Conservation (phyloP, 2,113 vertebrate species). For the Perca schrenkii region DNA sequence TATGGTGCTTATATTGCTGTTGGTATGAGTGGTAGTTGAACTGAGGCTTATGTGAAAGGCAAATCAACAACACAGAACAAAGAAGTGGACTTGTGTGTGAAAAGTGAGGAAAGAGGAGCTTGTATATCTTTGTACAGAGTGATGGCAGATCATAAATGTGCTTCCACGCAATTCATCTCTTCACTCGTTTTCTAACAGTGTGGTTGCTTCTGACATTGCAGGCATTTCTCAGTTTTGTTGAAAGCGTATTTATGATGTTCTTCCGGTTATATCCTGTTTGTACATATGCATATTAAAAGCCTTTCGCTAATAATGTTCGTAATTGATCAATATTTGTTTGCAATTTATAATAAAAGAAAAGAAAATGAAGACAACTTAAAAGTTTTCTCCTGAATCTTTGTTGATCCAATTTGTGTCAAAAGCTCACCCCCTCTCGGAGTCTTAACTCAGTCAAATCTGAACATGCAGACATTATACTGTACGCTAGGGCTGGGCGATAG, state of each 20-base stretch:
- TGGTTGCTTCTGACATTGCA: conserved; percentile 48
- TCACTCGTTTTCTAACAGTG: conserved; percentile 33
- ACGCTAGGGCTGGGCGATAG: too few relatives aligned
- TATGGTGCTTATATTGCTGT: conserved; percentile 34
- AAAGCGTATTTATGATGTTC: conserved; percentile 79
- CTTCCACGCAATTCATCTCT: conserved; percentile 42
- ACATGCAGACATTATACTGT: not conserved
- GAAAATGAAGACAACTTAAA: conserved; percentile 59
- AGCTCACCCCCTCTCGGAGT: not conserved
- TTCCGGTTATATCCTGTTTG: conserved; percentile 72
- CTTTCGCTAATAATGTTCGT: conserved; percentile 76
- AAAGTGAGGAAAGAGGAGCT: conserved; percentile 24
- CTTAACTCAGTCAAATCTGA: not conserved
- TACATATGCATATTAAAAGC: conserved; percentile 83
- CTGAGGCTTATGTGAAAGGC: conserved; percentile 13
- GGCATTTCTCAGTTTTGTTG: conserved; percentile 61
- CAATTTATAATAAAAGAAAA: conserved; percentile 87
- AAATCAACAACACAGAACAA: conserved; percentile 27
- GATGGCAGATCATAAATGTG: conserved; percentile 17
- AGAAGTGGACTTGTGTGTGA: conserved; percentile 28
- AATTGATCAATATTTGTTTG: conserved; percentile 71
- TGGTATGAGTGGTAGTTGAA: conserved; percentile 1
- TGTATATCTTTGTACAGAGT: conserved; percentile 24
- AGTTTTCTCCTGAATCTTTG: not conserved
- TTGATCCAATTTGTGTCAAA: not conserved